These are phyloP conservation scores for Erebia epiphron DNA, from an alignment of 2,888 invertebrate genomes.

Conservation along the genomic window DNA sequence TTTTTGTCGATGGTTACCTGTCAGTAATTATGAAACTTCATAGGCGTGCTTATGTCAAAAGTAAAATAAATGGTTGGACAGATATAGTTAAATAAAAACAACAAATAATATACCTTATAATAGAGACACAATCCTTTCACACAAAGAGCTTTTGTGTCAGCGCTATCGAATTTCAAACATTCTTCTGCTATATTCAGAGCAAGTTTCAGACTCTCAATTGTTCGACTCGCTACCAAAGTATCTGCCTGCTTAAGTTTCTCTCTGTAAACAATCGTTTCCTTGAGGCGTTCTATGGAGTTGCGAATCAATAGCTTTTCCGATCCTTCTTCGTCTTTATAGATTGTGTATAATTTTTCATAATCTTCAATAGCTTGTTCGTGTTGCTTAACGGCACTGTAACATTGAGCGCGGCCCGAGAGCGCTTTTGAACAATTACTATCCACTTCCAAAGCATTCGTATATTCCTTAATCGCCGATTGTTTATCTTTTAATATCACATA, in stretches of 20 bases:
- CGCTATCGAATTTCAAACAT: neutral
- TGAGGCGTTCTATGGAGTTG: neutral
- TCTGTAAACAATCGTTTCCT: neutral
- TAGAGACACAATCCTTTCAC: constrained; percentile 7
- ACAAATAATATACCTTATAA: neutral
- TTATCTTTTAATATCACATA: neutral
- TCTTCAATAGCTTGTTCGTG: neutral
- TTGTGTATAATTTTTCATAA: neutral
- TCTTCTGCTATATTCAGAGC: constrained; percentile 4
- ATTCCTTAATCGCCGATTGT: neutral
- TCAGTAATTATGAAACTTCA: no score
- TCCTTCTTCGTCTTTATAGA: neutral
- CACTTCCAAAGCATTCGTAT: neutral
- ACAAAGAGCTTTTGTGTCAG: neutral
- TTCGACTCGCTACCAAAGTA: neutral
- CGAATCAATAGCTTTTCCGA: neutral
- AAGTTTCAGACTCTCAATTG: no score
- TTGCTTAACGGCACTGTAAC: neutral
- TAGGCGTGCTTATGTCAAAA: no score
- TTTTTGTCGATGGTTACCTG: no score
- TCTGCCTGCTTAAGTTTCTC: neutral
- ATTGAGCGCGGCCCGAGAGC: neutral
- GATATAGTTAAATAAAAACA: neutral
- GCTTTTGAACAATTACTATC: neutral
- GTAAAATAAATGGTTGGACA: no score